phyloP scores from a whole-genome alignment of 2,113 vertebrate genomes.

The Mobula birostris region DNA sequence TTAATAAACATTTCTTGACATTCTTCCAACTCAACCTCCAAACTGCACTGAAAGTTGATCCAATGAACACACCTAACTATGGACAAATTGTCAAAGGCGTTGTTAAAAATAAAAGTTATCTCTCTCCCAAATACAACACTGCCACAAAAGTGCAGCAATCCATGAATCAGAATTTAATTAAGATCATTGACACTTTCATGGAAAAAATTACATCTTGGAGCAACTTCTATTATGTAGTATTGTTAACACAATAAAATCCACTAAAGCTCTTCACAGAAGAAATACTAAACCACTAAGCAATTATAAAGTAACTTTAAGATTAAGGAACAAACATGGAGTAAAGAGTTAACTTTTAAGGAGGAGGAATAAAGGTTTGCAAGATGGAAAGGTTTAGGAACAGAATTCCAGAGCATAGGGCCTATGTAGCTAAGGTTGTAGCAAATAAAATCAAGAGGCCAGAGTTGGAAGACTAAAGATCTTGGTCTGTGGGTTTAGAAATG shows the following conservation, averaged over 20 bases:
- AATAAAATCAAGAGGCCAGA: too few species aligned
- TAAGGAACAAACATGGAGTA: too few species aligned
- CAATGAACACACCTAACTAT: neutral
- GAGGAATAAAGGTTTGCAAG: too few species aligned
- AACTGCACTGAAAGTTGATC: neutral
- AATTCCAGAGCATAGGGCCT: too few species aligned
- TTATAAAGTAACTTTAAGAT: too few species aligned
- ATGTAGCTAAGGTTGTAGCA: too few species aligned
- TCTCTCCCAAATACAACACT: neutral
- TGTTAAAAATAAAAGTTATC: neutral
- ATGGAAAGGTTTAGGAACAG: too few species aligned
- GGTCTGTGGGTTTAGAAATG: neutral
- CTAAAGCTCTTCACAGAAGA: too few species aligned
- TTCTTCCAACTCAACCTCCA: neutral
- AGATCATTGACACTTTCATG: neutral
- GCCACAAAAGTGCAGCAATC: neutral
- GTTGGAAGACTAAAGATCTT: too few species aligned
- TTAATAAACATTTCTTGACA: conserved; percentile 36
- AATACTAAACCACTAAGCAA: too few species aligned
- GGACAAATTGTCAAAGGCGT: neutral
- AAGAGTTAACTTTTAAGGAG: too few species aligned
- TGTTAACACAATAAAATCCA: too few species aligned
- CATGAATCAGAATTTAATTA: neutral
- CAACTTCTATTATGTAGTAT: neutral
- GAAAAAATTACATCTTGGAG: neutral